A percentile compares a stretch with the other conserved stretches of the same genome.
phyloP scores from a whole-genome alignment of 2,113 vertebrate genomes.

The Circaetus cinerascens region DNA sequence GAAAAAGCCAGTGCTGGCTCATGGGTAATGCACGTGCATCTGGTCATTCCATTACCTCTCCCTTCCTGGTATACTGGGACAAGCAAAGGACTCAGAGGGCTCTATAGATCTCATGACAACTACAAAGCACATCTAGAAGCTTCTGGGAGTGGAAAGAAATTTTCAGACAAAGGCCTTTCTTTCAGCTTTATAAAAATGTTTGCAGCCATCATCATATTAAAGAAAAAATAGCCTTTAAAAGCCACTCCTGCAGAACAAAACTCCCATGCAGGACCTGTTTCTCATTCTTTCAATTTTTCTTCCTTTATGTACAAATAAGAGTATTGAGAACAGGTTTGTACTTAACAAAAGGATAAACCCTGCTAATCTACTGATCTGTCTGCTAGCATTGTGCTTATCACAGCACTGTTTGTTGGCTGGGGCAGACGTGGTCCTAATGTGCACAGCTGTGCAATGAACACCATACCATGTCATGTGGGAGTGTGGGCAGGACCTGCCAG shows the following conservation, averaged over 20 bases:
- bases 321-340: neutral
- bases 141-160: neutral
- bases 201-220: neutral
- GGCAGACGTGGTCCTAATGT: neutral
- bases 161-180: neutral
- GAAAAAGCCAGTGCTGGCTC: neutral
- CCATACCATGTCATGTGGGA: neutral
- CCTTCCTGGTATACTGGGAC: neutral
- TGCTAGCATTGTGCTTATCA: neutral
- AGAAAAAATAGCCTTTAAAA: neutral
- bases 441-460: neutral
- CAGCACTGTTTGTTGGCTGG: neutral
- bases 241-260: neutral
- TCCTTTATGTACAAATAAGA: neutral
- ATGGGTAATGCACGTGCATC: accelerated
- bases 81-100: neutral
- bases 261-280: neutral
- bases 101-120: neutral
- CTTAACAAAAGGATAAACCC: neutral
- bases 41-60: neutral
- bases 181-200: neutral
- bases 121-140: neutral
- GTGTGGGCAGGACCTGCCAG: neutral
- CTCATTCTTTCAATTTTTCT: neutral
- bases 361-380: neutral